Evolutionary conservation across 2,888 invertebrate genomes (phyloP).

Genomic region (Drosophila neutralis): DNA sequence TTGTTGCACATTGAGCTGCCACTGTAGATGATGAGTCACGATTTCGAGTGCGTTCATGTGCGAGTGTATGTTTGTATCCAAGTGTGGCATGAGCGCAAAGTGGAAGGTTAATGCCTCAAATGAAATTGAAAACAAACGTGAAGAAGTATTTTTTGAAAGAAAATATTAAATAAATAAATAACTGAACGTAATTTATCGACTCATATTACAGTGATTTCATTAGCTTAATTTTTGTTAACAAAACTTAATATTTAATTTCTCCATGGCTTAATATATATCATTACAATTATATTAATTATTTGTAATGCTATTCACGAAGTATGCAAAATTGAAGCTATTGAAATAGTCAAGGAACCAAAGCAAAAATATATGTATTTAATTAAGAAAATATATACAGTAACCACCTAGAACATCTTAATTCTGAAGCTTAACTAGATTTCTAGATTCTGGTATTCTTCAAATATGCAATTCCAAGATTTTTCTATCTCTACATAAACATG

Average conservation of each 20-base stretch:
- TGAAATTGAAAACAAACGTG: slow-evolving; percentile 26
- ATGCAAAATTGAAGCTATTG: neutral
- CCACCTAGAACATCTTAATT: neutral
- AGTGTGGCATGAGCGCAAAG: slow-evolving; percentile 30
- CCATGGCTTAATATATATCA: neutral
- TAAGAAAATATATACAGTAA: neutral
- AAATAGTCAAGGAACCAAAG: neutral
- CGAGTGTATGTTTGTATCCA: slow-evolving; percentile 3
- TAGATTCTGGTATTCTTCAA: neutral
- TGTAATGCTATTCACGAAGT: neutral
- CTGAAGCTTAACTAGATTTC: neutral
- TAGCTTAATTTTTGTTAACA: too few species aligned
- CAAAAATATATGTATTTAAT: neutral
- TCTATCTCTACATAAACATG: neutral
- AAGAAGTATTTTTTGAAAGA: slow-evolving; percentile 1
- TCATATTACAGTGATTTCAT: neutral
- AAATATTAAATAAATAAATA: neutral
- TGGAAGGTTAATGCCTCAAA: slow-evolving; percentile 43
- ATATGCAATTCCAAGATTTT: neutral
- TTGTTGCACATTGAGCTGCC: slow-evolving; percentile 52
- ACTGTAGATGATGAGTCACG: slow-evolving; percentile 59
- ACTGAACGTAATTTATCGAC: neutral
- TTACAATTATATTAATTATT: neutral
- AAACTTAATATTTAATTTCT: neutral
- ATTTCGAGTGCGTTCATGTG: slow-evolving; percentile 35